Evolutionary conservation across 1,140 invertebrate genomes (phyloP).

Genomic region (Hylyphantes graminicola): DNA sequence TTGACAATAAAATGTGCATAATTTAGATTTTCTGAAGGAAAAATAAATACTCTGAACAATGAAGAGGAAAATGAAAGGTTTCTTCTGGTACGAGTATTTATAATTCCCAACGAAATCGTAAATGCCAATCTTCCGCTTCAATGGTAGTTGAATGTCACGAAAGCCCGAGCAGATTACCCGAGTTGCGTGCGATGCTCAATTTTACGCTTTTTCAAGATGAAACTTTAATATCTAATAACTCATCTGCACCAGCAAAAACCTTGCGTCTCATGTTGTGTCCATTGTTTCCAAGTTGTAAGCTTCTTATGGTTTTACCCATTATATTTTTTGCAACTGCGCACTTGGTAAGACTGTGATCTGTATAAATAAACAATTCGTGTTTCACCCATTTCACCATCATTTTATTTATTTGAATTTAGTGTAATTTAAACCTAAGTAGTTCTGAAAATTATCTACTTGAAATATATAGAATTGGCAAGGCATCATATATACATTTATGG

Average conservation of each 20-base stretch:
- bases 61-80: too few relatives aligned
- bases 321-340: constrained; percentile 1
- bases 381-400: too few relatives aligned
- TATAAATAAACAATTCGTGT: too few relatives aligned
- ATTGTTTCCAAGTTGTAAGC: constrained; percentile 15
- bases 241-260: neutral
- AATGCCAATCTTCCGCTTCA: constrained; percentile 9
- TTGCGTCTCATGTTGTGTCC: constrained; percentile 1
- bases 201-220: constrained; percentile 14
- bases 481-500: too few relatives aligned
- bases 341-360: too few relatives aligned
- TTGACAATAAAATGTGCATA: too few relatives aligned
- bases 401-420: too few relatives aligned
- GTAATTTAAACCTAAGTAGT: too few relatives aligned
- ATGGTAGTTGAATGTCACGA: neutral
- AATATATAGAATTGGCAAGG: too few relatives aligned
- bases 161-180: neutral
- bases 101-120: neutral
- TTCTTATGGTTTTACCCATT: constrained; percentile 1
- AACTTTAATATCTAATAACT: constrained; percentile 36
- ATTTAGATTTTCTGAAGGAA: too few relatives aligned
- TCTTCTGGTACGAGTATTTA: neutral
- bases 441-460: too few relatives aligned
- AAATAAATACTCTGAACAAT: too few relatives aligned
- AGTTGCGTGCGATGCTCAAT: neutral